Evolutionary conservation across 2,113 vertebrate species (phyloP).

Genomic region (Mus musculus): GRCm39 chr16:6885001-6885500

Average conservation of each 20-base stretch:
- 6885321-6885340: slow-evolving; percentile 82
- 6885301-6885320: slow-evolving; percentile 86
- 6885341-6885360: slow-evolving; percentile 81
- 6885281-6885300: slow-evolving; percentile 84
- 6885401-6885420: slow-evolving; percentile 19
- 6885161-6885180: slow-evolving; percentile 44
- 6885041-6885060: slow-evolving; percentile 52
- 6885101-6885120: slow-evolving; percentile 84
- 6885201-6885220: slow-evolving; percentile 85
- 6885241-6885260: slow-evolving; percentile 86
- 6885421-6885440: not conserved
- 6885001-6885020: slow-evolving; percentile 61
- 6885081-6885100: slow-evolving; percentile 65
- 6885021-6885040: slow-evolving; percentile 42
- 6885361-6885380: slow-evolving; percentile 58
- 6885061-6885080: slow-evolving; percentile 62
- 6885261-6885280: slow-evolving; percentile 84
- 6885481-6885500: not conserved
- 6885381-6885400: slow-evolving; percentile 71
- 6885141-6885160: slow-evolving; percentile 78
- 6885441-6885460: slow-evolving; percentile 49
- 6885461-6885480: not conserved
- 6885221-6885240: slow-evolving; percentile 81
- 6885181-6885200: slow-evolving; percentile 57
- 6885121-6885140: slow-evolving; percentile 60